These are phyloP conservation scores for Cephus runcator DNA, from an alignment of 2,888 invertebrate species.

Conservation along the genomic window DNA sequence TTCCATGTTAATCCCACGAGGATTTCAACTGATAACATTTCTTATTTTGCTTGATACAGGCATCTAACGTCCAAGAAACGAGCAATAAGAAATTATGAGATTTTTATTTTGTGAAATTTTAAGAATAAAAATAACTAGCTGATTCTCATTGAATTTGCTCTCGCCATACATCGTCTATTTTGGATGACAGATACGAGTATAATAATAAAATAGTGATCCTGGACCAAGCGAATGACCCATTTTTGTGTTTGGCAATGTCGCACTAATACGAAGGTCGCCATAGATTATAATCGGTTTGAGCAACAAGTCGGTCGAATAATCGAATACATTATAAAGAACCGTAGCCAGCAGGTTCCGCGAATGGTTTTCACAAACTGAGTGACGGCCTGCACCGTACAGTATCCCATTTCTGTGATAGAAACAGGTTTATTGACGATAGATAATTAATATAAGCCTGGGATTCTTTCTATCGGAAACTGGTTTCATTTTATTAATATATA, in stretches of 20 bases:
- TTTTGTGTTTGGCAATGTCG: background rate
- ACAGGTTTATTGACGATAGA: background rate
- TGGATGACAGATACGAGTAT: background rate
- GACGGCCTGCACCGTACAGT: background rate
- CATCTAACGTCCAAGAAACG: background rate
- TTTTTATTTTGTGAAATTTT: background rate
- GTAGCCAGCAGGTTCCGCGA: background rate
- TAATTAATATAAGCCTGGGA: background rate
- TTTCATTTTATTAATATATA: slow-evolving; percentile 2
- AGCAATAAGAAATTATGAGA: background rate
- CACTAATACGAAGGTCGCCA: background rate
- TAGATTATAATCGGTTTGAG: background rate
- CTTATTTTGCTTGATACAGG: background rate
- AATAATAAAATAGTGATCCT: background rate
- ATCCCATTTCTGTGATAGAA: background rate
- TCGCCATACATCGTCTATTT: background rate
- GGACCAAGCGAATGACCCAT: background rate
- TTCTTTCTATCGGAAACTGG: background rate
- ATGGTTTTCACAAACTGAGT: background rate
- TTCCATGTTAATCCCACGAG: background rate
- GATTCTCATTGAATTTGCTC: background rate
- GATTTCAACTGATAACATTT: background rate
- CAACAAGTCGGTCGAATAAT: background rate
- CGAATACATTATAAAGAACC: background rate
- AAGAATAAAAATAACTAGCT: background rate